Evolutionary conservation across 2,888 invertebrate species (phyloP).

Genomic region (Ochlodes sylvanus): DNA sequence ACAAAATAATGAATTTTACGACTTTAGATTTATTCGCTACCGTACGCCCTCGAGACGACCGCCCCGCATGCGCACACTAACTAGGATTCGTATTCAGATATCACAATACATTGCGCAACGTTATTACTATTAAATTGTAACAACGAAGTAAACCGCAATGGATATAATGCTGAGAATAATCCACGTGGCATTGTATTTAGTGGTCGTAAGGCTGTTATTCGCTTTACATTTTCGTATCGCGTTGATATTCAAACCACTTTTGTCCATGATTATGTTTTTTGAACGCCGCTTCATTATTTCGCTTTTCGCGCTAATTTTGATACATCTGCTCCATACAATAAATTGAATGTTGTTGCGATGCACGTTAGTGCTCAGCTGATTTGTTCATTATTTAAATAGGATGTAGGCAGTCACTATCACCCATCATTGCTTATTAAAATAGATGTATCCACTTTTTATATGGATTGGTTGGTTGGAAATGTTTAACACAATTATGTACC

Average conservation of each 20-base stretch:
- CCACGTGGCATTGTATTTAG: conserved; percentile 39
- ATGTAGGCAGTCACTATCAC: not conserved
- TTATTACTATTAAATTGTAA: conserved; percentile 25
- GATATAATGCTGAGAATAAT: conserved; percentile 44
- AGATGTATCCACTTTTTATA: not conserved
- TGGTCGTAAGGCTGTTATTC: conserved; percentile 70
- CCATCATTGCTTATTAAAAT: not conserved
- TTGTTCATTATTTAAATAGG: not conserved
- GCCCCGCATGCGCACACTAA: conserved; percentile 73
- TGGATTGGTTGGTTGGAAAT: too few relatives aligned
- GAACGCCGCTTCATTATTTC: conserved; percentile 51
- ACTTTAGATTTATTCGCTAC: conserved; percentile 44
- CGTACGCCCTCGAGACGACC: conserved; percentile 74
- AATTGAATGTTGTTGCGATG: conserved; percentile 9
- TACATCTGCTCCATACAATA: conserved; percentile 32
- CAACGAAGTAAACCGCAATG: conserved; percentile 51
- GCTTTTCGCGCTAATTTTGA: conserved; percentile 42
- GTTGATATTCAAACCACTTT: conserved; percentile 78
- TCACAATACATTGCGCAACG: conserved; percentile 18
- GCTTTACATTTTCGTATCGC: conserved; percentile 66
- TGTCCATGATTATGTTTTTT: conserved; percentile 68
- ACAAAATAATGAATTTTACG: conserved; percentile 38
- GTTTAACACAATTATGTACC: too few relatives aligned
- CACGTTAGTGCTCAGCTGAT: not conserved
- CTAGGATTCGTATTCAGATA: conserved; percentile 38